Evolutionary conservation across 2,113 vertebrate species (phyloP), one percentile per base, ranked within the genome.

Genomic region (Tretioscincus oriximinensis): DNA sequence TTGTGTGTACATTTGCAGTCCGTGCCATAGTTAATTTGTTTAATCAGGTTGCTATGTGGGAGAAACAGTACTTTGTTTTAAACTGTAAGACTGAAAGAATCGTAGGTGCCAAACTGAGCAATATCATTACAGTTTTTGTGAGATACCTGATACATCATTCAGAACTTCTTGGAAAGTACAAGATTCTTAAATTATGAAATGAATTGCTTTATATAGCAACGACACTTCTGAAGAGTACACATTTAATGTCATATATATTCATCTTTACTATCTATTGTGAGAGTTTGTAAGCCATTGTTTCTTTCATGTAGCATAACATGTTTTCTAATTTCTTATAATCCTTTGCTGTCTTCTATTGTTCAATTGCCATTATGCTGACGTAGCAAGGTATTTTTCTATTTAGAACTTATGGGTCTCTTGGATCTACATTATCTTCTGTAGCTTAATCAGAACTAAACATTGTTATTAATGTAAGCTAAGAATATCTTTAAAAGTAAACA

Each of bases 11-110:
- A 90, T 94, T 95, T 95, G 93, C 93, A 95, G 93, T 93, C 92
- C 94, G 90, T 2, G 0, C 93, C 91, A 94, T 85, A 92, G 95
- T 94, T 96, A 96, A 96, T 96, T 95, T 96, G 94, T 95, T 96
- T 96, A 95, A 96, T 96, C 92, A 94, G 91, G 90, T 90, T 90
- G 91, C 90, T 95, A 85, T 93, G 93, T 94, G 92, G 95, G 92
- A 92, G 91, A 92, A 94, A 92, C 86, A 94, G 92, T 88, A 88
- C 86, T 94, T 95, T 92, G 90, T 94, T 93, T 94, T 92, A 92
- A 89, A 74, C 87, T 88, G 83, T 87, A 90, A 92, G 85, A 80
- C 88, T 74, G 74, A 85, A 93, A 92, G 88, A 67, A 31, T 92
- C 87, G 89, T 88, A 89, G 90, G 84, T 95, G 94, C 91, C 92